Percentiles rank a stretch among this genome's conserved stretches.
These are phyloP conservation scores for Polyploca ridens DNA, from an alignment of 2,888 invertebrate genomes.

Conservation along the genomic window DNA sequence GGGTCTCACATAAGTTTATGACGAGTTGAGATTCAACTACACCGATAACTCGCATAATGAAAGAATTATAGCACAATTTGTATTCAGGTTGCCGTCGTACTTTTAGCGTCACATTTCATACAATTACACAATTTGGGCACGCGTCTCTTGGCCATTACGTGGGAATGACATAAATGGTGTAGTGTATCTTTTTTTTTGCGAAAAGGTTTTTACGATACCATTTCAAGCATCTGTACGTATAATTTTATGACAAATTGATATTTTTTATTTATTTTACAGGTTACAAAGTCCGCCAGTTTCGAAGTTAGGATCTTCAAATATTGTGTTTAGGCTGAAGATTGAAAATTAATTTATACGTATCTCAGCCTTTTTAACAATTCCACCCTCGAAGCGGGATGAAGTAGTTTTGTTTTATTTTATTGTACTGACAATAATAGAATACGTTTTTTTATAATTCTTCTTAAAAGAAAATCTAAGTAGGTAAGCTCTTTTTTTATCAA, in stretches of 20 bases:
- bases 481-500: too few species aligned
- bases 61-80: conserved; percentile 36
- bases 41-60: conserved; percentile 28
- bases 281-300: too few species aligned
- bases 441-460: neutral
- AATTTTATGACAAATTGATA: neutral
- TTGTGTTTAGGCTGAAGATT: too few species aligned
- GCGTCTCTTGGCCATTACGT: conserved; percentile 12
- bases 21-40: conserved; percentile 22
- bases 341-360: too few species aligned
- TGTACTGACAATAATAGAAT: neutral
- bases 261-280: too few species aligned
- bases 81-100: conserved; percentile 33
- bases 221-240: neutral
- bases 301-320: too few species aligned
- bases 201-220: neutral
- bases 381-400: too few species aligned
- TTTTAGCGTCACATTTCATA: conserved; percentile 20
- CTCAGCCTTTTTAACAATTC: too few species aligned
- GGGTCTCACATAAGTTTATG: conserved; percentile 25
- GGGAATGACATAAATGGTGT: conserved; percentile 14
- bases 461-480: too few species aligned
- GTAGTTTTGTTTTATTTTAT: too few species aligned
- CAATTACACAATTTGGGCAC: conserved; percentile 30
- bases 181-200: conserved; percentile 1